These are phyloP conservation scores for Pachypeltis micranthus DNA, from an alignment of 1,140 invertebrate genomes.

Conservation along the genomic window DNA sequence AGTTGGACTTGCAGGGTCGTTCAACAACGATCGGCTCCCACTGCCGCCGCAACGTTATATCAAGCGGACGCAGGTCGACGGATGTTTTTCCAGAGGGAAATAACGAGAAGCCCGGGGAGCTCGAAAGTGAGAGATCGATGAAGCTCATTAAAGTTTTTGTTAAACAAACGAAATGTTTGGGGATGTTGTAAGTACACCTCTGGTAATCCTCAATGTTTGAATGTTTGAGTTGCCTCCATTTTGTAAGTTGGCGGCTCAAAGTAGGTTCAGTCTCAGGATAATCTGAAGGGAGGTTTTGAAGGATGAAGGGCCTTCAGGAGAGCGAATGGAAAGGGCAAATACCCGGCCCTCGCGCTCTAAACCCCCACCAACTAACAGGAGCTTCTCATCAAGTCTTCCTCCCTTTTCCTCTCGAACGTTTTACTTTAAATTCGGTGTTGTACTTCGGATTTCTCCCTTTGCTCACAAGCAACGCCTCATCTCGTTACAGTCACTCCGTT, in stretches of 20 bases:
- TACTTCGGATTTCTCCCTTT: slow-evolving; percentile 22
- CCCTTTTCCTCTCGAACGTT: slow-evolving; percentile 18
- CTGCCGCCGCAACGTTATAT: neutral
- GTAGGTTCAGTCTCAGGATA: slow-evolving; percentile 5
- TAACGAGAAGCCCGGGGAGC: neutral
- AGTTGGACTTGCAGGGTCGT: neutral
- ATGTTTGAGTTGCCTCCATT: slow-evolving; percentile 12
- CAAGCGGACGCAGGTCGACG: neutral
- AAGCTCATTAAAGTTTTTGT: slow-evolving; percentile 1
- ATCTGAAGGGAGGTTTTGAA: neutral
- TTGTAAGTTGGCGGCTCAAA: neutral
- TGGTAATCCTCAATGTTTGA: neutral
- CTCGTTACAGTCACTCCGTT: no score
- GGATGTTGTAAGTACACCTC: neutral
- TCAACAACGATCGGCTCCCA: neutral
- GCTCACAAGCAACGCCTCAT: no score
- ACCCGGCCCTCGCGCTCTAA: neutral
- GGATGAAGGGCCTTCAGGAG: neutral
- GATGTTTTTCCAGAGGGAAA: no score
- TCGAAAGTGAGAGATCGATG: neutral
- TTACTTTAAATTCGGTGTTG: slow-evolving; percentile 24
- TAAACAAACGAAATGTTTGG: neutral
- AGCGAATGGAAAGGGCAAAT: neutral
- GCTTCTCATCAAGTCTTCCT: neutral
- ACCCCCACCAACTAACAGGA: neutral